These are phyloP conservation scores for Diaphora mendica DNA, from an alignment of 2,888 invertebrate species.

Conservation along the genomic window DNA sequence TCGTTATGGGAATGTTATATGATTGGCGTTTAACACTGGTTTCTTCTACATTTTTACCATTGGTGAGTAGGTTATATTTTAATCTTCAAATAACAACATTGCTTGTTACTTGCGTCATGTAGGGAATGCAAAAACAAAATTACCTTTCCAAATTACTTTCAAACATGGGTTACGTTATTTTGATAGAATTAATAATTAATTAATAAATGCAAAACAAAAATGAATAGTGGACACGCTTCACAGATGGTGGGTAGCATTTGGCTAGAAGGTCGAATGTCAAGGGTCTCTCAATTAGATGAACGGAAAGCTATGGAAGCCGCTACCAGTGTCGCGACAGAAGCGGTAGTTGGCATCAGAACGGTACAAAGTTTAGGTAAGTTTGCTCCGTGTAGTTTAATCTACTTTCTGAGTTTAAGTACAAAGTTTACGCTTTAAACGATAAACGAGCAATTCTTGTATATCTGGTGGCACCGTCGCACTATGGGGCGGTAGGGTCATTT, in stretches of 20 bases:
- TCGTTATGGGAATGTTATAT: constrained; percentile 84
- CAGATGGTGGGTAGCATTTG: constrained; percentile 87
- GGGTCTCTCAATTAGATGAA: constrained; percentile 86
- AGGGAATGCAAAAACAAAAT: neutral
- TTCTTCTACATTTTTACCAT: constrained; percentile 85
- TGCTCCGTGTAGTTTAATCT: neutral
- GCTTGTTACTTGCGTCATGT: no score
- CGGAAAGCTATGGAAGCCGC: constrained; percentile 88
- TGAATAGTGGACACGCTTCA: neutral
- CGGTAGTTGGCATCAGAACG: constrained; percentile 88
- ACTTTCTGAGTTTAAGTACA: neutral
- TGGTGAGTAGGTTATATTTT: constrained; percentile 78
- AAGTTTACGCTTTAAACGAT: no score
- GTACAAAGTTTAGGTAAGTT: constrained; percentile 87
- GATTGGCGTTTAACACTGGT: constrained; percentile 88
- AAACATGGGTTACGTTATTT: neutral
- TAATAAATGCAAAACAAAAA: neutral
- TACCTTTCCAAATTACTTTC: neutral
- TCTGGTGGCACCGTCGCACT: no score
- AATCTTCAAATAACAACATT: neutral
- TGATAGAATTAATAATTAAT: neutral
- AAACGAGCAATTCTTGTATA: no score
- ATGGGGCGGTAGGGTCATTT: no score
- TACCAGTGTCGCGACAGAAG: constrained; percentile 88
- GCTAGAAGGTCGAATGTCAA: constrained; percentile 87